phyloP scores from a whole-genome alignment of 2,888 invertebrate species.

The Onchidella celtica region DNA sequence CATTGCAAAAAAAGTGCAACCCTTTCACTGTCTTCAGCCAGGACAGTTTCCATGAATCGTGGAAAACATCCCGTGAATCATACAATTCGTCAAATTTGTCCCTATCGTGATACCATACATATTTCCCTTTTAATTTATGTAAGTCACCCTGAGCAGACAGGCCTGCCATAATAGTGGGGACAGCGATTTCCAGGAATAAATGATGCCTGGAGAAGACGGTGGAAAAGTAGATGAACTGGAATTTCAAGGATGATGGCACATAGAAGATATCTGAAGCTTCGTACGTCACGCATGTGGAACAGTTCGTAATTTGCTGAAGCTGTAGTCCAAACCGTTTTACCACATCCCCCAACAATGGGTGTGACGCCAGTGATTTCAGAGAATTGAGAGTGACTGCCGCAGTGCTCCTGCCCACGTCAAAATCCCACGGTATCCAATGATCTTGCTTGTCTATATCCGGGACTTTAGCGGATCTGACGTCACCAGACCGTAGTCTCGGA shows the following conservation, averaged over 20 bases:
- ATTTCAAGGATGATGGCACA: slow-evolving; percentile 1
- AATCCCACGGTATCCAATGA: slow-evolving; percentile 45
- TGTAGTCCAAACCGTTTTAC: neutral
- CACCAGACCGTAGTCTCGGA: neutral
- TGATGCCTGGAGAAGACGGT: slow-evolving; percentile 6
- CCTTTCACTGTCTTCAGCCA: neutral
- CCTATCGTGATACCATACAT: slow-evolving; percentile 35
- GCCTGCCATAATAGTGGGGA: slow-evolving; percentile 30
- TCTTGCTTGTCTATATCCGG: slow-evolving; percentile 14
- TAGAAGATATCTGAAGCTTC: slow-evolving; percentile 46
- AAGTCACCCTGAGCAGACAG: neutral
- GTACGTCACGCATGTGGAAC: slow-evolving; percentile 18
- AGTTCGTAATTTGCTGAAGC: neutral
- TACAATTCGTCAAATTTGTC: slow-evolving; percentile 2
- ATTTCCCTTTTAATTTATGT: slow-evolving; percentile 20
- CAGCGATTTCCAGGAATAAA: slow-evolving; percentile 33
- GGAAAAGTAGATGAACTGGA: slow-evolving; percentile 18
- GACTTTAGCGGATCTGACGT: neutral
- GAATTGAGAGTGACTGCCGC: neutral
- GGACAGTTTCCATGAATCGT: slow-evolving; percentile 28
- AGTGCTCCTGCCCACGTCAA: neutral
- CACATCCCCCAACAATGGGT: neutral
- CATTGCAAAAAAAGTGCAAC: neutral
- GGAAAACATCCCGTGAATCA: neutral
- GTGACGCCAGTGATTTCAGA: neutral